Percentiles rank a stretch among this genome's conserved stretches.
These are phyloP conservation scores for Vulpes lagopus DNA, from an alignment of 2,113 vertebrate genomes.

Conservation along the genomic window DNA sequence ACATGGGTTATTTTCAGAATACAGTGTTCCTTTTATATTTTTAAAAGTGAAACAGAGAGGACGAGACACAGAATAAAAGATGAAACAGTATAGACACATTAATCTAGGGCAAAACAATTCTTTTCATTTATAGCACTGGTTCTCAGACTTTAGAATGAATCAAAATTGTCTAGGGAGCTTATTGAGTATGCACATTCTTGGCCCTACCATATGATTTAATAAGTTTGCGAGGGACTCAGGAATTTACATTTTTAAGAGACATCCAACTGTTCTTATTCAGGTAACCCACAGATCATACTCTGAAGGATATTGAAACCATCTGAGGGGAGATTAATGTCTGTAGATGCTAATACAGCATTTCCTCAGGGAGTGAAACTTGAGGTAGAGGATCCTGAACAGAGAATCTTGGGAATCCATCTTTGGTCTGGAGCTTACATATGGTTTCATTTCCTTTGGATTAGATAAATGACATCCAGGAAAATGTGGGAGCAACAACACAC, in stretches of 20 bases:
- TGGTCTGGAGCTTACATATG: not conserved
- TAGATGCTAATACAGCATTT: not conserved
- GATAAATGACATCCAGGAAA: not conserved
- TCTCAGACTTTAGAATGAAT: not conserved
- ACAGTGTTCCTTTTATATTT: not conserved
- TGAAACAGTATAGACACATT: not conserved
- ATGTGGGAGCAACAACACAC: not conserved
- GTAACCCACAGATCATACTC: not conserved
- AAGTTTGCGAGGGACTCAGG: not conserved
- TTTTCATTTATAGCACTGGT: no score
- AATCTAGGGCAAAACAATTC: not conserved
- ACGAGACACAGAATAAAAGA: not conserved
- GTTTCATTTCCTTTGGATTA: not conserved
- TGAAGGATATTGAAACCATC: not conserved
- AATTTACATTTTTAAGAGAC: constrained; percentile 31
- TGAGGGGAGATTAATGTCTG: not conserved
- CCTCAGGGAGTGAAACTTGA: not conserved
- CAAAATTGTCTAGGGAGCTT: not conserved
- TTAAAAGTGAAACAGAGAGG: not conserved
- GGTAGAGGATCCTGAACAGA: not conserved
- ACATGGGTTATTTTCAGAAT: constrained; percentile 35
- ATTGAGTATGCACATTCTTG: not conserved
- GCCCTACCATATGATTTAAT: not conserved
- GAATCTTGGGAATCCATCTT: not conserved
- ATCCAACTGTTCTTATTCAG: not conserved